phyloP scores from a whole-genome alignment of 2,888 invertebrate species.

The Cactoblastis cactorum region DNA sequence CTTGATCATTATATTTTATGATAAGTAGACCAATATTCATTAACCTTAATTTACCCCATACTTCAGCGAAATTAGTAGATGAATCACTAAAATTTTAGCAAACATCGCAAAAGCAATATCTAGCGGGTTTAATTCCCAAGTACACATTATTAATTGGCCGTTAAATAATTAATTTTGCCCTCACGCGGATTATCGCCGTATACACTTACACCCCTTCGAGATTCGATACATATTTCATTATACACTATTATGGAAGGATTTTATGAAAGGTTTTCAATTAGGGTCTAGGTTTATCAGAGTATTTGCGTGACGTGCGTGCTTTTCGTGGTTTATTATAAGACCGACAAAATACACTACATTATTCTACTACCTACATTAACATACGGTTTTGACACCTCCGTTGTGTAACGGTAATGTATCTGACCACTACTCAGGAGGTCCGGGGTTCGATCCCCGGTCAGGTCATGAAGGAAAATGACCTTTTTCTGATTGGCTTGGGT shows the following conservation, averaged over 20 bases:
- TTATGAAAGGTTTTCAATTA: too few relatives aligned
- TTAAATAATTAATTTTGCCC: constrained; percentile 29
- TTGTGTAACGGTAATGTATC: too few relatives aligned
- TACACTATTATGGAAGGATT: neutral
- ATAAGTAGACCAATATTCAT: neutral
- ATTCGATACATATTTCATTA: constrained; percentile 3
- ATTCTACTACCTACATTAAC: too few relatives aligned
- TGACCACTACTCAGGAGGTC: too few relatives aligned
- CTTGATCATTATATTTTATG: neutral
- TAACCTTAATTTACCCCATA: neutral
- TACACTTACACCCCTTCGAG: neutral
- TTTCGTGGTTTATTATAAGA: too few relatives aligned
- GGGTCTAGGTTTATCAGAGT: too few relatives aligned
- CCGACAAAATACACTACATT: too few relatives aligned
- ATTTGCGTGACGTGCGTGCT: too few relatives aligned
- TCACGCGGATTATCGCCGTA: neutral
- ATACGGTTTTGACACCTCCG: too few relatives aligned
- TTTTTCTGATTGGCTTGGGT: too few relatives aligned
- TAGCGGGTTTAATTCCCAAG: constrained; percentile 16
- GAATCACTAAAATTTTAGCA: neutral
- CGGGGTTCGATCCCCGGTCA: too few relatives aligned
- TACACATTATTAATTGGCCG: constrained; percentile 23
- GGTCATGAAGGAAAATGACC: too few relatives aligned
- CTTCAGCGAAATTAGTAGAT: neutral
- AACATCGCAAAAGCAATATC: neutral